Base-by-base conservation (phyloP, 1,140 invertebrate genomes). In the Macrocentrus cingulum region DNA sequence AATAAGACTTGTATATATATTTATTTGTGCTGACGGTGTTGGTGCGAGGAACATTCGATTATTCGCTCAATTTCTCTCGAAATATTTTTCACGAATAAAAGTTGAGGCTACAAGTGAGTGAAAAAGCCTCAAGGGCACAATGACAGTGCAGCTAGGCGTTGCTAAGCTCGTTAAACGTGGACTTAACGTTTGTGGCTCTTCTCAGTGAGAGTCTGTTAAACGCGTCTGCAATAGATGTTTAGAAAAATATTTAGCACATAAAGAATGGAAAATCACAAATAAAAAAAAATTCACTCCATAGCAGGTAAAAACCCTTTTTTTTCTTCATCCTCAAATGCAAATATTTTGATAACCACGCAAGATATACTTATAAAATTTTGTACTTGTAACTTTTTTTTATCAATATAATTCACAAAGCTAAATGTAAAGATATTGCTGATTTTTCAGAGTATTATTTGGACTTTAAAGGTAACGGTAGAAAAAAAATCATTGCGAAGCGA, bases 11-110 rank as follows among this genome's bases (percentile, higher is more conserved):
- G 48, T 18, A 53, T 29, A 52, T 37, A 44, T 11, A 44, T 23
- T 36, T 48, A 37, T n/a, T 15, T 19, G 11, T 51, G 15, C 34
- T 11, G 41, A 32, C 13, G 37, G 73, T 63, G 73, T 72, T 64
- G 72, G 66, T 64, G 70, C 68, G 64, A 69, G 64, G 64, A 67
- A 34, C 34, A 56, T 56, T 70, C 69, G 68, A 71, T 75, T 74
- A 72, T 68, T 70, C 71, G 68, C 73, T 74, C 71, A 72, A 74
- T 74, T 75, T 74, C 67, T 52, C 56, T 50, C 63, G 55, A 62
- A 66, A 65, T 67, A 68, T 72, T 72, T 67, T 49, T 37, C 16
- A 37, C 41, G 20, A 55, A 56, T 20, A 37, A 19, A 46, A 53
- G 32, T 8, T 39, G 36, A 15, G 25, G 9, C 18, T 19, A 6